Conservation (phyloP, 2,888 invertebrate species). For the Leptinotarsa tumamoca region DNA sequence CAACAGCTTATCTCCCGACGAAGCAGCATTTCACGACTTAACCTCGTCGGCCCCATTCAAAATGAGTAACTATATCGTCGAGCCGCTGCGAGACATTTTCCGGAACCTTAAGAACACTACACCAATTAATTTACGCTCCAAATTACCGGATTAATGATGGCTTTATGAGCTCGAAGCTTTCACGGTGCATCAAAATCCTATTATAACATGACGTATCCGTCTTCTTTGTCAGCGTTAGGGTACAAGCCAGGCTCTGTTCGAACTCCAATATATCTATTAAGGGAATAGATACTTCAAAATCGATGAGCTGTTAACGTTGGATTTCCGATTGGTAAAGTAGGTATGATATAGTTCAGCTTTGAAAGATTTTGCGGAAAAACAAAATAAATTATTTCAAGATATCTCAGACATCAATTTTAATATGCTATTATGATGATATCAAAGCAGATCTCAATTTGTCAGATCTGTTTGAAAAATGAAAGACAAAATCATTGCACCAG, state of each 20-base stretch:
- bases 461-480: no score
- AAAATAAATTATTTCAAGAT: no score
- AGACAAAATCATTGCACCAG: no score
- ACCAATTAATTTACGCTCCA: constrained; percentile 21
- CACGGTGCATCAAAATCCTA: constrained; percentile 21
- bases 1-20: constrained; percentile 9
- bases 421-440: no score
- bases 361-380: no score
- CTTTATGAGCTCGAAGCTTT: constrained; percentile 9
- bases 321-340: no score
- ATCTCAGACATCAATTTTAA: no score
- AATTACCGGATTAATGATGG: constrained; percentile 31
- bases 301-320: neutral
- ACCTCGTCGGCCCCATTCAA: constrained; percentile 12
- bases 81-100: constrained; percentile 8
- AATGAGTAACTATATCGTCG: constrained; percentile 15
- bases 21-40: neutral
- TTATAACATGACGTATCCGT: constrained; percentile 7
- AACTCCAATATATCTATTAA: neutral
- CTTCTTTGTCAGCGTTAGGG: constrained; percentile 1
- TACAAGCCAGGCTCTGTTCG: neutral
- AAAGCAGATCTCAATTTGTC: no score
- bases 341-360: no score
- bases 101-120: constrained; percentile 25
- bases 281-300: neutral